Evolutionary conservation across 2,888 invertebrate species (phyloP).

Genomic region (Petrolisthes manimaculis): DNA sequence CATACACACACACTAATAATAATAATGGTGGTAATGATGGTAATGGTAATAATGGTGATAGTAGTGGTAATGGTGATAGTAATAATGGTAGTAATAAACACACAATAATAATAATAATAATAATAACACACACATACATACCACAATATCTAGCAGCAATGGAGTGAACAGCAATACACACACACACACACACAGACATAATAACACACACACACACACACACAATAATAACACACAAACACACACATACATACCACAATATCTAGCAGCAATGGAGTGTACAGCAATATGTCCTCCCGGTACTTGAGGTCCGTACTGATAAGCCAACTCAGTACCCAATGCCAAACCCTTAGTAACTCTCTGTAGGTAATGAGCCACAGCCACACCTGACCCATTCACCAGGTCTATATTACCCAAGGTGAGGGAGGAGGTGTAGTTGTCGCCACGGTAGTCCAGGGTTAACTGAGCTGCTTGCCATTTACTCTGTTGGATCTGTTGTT

Average conservation of each 20-base stretch:
- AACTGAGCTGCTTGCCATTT: conserved; percentile 90
- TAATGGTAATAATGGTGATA: too few relatives aligned
- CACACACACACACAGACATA: too few relatives aligned
- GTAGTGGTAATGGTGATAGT: too few relatives aligned
- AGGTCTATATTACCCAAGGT: conserved; percentile 94
- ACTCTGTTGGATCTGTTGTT: conserved; percentile 88
- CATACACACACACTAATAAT: too few relatives aligned
- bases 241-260: conserved; percentile 74
- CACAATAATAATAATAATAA: too few relatives aligned
- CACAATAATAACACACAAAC: too few relatives aligned
- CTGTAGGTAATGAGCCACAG: conserved; percentile 90
- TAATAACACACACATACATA: conserved; percentile 69
- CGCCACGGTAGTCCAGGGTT: conserved; percentile 88
- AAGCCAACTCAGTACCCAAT: conserved; percentile 82
- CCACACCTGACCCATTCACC: conserved; percentile 84
- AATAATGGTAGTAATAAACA: too few relatives aligned
- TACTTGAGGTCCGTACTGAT: conserved; percentile 87
- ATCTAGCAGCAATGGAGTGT: conserved; percentile 87
- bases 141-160: conserved; percentile 85
- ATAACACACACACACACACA: conserved; percentile 69
- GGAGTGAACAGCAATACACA: conserved; percentile 75
- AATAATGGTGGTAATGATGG: too few relatives aligned
- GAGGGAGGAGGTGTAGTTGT: conserved; percentile 86
- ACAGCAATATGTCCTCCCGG: conserved; percentile 91
- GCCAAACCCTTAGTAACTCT: conserved; percentile 74